A percentile compares a stretch with the other conserved stretches of the same genome.
phyloP scores from a whole-genome alignment of 2,888 invertebrate species.

The Synanthedon andrenaeformis region DNA sequence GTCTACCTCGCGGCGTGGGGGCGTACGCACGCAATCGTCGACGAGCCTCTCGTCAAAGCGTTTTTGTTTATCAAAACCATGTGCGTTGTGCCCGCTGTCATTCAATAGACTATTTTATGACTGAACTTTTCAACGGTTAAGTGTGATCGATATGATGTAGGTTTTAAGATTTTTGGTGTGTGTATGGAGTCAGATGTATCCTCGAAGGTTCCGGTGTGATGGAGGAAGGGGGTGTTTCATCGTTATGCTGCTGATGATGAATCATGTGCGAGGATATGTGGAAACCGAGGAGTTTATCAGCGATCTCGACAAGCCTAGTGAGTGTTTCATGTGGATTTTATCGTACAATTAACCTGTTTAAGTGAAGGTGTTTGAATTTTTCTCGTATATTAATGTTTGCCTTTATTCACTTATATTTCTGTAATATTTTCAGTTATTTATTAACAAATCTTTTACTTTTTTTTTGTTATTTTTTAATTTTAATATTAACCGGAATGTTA shows the following conservation, averaged over 20 bases:
- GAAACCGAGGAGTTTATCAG: slow-evolving; percentile 68
- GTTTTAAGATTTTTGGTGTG: neutral
- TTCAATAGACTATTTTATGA: neutral
- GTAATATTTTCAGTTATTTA: too few relatives aligned
- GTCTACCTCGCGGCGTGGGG: slow-evolving; percentile 28
- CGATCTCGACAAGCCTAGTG: slow-evolving; percentile 70
- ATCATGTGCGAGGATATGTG: slow-evolving; percentile 47
- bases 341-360: too few relatives aligned
- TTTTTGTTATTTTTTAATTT: too few relatives aligned
- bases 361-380: too few relatives aligned
- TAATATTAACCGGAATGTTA: too few relatives aligned
- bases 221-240: slow-evolving; percentile 14
- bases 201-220: neutral
- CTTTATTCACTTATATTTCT: too few relatives aligned
- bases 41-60: slow-evolving; percentile 17
- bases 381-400: too few relatives aligned
- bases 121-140: neutral
- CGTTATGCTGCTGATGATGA: slow-evolving; percentile 22
- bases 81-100: slow-evolving; percentile 15
- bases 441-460: too few relatives aligned
- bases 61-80: slow-evolving; percentile 37
- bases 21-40: slow-evolving; percentile 33
- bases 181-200: slow-evolving; percentile 6
- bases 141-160: neutral
- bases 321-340: slow-evolving; percentile 15